Conservation (phyloP, 2,797 vertebrate genomes). For the Rhinoraja longicauda region DNA sequence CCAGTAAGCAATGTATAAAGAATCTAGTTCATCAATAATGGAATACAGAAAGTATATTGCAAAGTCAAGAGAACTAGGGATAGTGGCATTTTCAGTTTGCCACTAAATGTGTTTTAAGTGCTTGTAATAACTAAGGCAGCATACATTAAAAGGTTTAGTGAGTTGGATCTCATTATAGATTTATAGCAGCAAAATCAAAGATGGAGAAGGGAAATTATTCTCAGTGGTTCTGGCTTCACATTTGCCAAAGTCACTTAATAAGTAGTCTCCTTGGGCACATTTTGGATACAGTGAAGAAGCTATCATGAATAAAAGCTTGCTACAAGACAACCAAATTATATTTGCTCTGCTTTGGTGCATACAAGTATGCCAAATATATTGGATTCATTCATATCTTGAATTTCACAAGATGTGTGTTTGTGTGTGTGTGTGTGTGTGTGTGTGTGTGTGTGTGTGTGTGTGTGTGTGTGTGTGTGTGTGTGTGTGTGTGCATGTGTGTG, state of each 20-base stretch:
- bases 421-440: too few relatives aligned
- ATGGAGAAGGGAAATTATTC: background rate
- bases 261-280: background rate
- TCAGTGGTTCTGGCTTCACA: background rate
- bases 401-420: too few relatives aligned
- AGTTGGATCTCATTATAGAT: constrained; percentile 19
- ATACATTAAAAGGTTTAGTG: constrained; percentile 10
- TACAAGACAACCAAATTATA: background rate
- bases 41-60: background rate
- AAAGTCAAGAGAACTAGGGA: background rate
- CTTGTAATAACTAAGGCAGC: constrained; percentile 19
- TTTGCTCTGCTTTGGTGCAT: background rate
- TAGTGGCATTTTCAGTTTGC: background rate
- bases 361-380: background rate
- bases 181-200: constrained; percentile 25
- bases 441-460: too few relatives aligned
- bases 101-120: constrained; percentile 16
- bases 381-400: constrained; percentile 12
- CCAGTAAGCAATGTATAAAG: background rate
- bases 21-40: constrained; percentile 22
- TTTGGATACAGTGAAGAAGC: constrained; percentile 5
- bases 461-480: too few relatives aligned
- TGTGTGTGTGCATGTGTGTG: too few relatives aligned
- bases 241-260: background rate
- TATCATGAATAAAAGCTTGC: background rate